Conservation (phyloP, 2,113 vertebrate genomes). For the Falcunculus frontatus region DNA sequence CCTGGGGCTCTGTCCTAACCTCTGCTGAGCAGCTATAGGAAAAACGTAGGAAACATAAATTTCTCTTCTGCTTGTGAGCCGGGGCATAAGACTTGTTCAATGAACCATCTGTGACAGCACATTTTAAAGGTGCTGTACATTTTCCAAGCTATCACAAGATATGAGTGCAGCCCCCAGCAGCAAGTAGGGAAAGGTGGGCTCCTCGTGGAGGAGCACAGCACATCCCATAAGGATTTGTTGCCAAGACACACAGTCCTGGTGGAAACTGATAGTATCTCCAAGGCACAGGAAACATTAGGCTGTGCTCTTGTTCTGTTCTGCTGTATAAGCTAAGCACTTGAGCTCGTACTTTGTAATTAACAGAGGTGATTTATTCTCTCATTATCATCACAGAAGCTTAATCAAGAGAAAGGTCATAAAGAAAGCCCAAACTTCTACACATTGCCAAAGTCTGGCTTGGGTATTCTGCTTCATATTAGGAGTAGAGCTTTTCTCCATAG, state of each 20-base stretch:
- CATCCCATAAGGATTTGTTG: not conserved
- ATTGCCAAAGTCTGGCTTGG: not conserved
- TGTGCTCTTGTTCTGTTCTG: not conserved
- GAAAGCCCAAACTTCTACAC: not conserved
- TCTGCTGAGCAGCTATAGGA: conserved; percentile 30
- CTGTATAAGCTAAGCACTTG: not conserved
- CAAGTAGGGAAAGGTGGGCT: not conserved
- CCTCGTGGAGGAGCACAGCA: not conserved
- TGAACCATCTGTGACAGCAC: not conserved
- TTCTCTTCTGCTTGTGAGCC: not conserved
- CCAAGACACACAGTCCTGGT: not conserved
- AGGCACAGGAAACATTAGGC: not conserved
- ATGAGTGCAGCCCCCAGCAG: not conserved
- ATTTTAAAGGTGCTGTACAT: not conserved
- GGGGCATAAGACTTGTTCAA: not conserved
- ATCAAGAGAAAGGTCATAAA: not conserved
- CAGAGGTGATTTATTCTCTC: not conserved
- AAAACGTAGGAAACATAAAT: conserved; percentile 37
- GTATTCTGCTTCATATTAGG: not conserved
- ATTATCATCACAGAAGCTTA: conserved; percentile 19
- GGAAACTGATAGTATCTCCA: not conserved
- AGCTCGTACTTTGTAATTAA: not conserved
- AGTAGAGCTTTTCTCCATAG: not conserved
- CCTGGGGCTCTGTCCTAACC: conserved; percentile 16
- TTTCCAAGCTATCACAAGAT: not conserved